A percentile compares a stretch with the other conserved stretches of the same genome.
These are phyloP conservation scores for Chelmon rostratus DNA, from an alignment of 2,797 vertebrate species.

Conservation along the genomic window DNA sequence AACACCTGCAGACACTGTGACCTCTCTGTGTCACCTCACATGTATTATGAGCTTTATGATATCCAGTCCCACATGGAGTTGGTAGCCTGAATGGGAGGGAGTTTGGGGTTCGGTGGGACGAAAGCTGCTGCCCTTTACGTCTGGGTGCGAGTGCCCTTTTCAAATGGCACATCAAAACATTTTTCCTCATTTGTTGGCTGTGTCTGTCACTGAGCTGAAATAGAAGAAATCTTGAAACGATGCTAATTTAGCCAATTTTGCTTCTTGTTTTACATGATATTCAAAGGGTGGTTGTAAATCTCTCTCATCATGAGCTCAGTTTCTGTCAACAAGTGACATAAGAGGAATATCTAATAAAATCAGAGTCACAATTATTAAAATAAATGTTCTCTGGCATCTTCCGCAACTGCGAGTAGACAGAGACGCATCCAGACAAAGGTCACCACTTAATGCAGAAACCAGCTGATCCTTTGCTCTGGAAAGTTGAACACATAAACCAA, in stretches of 20 bases:
- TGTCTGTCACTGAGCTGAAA: slow-evolving; percentile 2
- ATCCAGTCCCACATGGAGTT: slow-evolving; percentile 11
- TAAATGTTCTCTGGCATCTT: not conserved
- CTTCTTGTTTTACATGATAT: not conserved
- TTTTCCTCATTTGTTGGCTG: slow-evolving; percentile 24
- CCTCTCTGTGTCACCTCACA: slow-evolving; percentile 45
- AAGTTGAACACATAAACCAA: not conserved
- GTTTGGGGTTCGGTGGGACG: not conserved
- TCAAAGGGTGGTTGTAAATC: not conserved
- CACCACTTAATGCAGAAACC: slow-evolving; percentile 11
- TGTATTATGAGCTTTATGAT: slow-evolving; percentile 47
- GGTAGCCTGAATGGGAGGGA: not conserved
- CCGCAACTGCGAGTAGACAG: not conserved
- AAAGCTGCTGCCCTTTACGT: slow-evolving; percentile 52
- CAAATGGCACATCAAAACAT: slow-evolving; percentile 64
- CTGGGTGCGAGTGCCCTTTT: slow-evolving; percentile 56
- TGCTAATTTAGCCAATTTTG: not conserved
- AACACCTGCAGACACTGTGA: slow-evolving; percentile 36
- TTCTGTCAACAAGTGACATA: not conserved
- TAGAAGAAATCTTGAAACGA: slow-evolving; percentile 7
- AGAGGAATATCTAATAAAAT: not conserved
- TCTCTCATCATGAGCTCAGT: not conserved
- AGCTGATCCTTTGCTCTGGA: not conserved
- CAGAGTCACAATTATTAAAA: not conserved
- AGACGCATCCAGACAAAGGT: slow-evolving; percentile 26